These are phyloP conservation scores for Pseudomyrmex dendroicus DNA, from an alignment of 1,140 invertebrate genomes.

Conservation along the genomic window DNA sequence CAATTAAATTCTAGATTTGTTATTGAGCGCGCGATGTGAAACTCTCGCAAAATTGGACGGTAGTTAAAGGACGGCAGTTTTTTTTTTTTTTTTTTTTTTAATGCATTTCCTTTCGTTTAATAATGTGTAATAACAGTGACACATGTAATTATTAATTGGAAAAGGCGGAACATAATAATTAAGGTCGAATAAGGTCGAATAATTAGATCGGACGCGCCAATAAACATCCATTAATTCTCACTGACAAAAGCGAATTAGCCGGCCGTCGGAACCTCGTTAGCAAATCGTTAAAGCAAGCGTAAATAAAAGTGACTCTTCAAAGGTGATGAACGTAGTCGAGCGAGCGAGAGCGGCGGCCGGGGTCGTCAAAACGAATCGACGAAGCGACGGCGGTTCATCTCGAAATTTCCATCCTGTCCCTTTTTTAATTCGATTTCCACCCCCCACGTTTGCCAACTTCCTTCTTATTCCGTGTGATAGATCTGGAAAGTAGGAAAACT, in stretches of 20 bases:
- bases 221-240: not conserved
- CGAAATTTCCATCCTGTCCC: constrained; percentile 6
- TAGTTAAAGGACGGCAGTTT: too few relatives aligned
- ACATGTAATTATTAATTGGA: too few relatives aligned
- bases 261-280: constrained; percentile 9
- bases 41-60: not conserved
- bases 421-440: constrained; percentile 55
- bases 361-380: constrained; percentile 27
- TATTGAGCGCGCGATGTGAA: not conserved
- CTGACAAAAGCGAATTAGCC: not conserved
- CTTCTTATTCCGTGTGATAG: constrained; percentile 40
- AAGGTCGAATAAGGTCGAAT: not conserved
- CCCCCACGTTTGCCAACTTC: constrained; percentile 27
- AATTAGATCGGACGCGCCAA: constrained; percentile 2
- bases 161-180: too few relatives aligned
- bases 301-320: constrained; percentile 30
- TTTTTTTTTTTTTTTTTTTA: too few relatives aligned
- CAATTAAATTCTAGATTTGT: not conserved
- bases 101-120: too few relatives aligned
- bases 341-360: not conserved
- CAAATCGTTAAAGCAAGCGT: constrained; percentile 26
- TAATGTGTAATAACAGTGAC: too few relatives aligned
- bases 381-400: not conserved
- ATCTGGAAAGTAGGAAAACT: constrained; percentile 51
- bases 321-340: constrained; percentile 16